Conservation (phyloP, 2,888 invertebrate genomes). For the Chirona hameri region DNA sequence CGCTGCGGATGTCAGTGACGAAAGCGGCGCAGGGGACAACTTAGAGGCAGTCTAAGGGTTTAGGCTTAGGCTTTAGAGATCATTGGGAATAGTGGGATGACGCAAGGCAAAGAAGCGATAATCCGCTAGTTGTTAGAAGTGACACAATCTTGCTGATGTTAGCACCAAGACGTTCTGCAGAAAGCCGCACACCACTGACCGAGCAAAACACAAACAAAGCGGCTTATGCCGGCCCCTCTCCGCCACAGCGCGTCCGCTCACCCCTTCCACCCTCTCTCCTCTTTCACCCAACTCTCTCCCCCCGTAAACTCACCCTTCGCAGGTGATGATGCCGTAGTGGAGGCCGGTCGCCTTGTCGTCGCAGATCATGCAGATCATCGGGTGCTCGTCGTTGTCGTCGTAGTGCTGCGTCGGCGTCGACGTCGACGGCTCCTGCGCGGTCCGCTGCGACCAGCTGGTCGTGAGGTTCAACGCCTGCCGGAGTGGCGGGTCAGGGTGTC, state of each 20-base stretch:
- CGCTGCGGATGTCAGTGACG: constrained; percentile 30
- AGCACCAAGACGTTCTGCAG: too few relatives aligned
- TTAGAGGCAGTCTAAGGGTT: not conserved
- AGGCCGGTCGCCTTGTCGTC: constrained; percentile 96
- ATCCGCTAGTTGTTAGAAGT: too few relatives aligned
- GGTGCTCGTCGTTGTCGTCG: constrained; percentile 76
- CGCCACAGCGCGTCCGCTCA: not conserved
- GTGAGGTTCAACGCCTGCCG: constrained; percentile 1
- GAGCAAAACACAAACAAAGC: constrained; percentile 12
- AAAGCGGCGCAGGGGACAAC: not conserved
- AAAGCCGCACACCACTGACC: too few relatives aligned
- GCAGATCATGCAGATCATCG: constrained; percentile 97
- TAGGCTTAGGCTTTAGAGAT: too few relatives aligned
- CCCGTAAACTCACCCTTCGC: constrained; percentile 92
- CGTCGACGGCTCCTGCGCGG: constrained; percentile 49
- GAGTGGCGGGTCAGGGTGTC: not conserved
- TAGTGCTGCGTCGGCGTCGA: constrained; percentile 37
- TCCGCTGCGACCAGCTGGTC: constrained; percentile 49
- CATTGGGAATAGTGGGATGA: too few relatives aligned
- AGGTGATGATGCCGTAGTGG: constrained; percentile 98
- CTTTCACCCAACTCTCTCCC: constrained; percentile 58
- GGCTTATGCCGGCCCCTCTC: too few relatives aligned
- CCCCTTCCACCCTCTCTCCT: not conserved
- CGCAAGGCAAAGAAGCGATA: too few relatives aligned
- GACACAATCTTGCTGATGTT: too few relatives aligned